Evolutionary conservation across 1,140 invertebrate genomes (phyloP).

Genomic region (Luehdorfia chinensis): DNA sequence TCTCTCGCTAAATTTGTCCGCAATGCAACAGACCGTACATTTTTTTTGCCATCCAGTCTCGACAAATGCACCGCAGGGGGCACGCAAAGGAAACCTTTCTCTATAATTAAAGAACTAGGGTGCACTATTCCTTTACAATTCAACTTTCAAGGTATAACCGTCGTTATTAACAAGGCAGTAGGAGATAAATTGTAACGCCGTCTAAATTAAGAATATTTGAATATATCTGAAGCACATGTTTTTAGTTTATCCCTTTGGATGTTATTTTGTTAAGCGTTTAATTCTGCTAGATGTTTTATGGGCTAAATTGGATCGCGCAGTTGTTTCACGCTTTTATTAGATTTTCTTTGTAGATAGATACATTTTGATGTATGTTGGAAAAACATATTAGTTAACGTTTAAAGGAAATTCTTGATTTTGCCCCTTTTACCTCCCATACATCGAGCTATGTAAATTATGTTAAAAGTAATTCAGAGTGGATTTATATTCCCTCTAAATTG

Average conservation of each 20-base stretch:
- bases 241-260: constrained; percentile 25
- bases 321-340: neutral
- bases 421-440: too few species aligned
- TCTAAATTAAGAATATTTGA: constrained; percentile 26
- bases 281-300: constrained; percentile 18
- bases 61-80: constrained; percentile 3
- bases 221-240: neutral
- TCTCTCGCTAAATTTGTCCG: constrained; percentile 54
- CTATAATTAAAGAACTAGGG: constrained; percentile 10
- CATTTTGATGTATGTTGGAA: too few species aligned
- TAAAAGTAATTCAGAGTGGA: neutral
- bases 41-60: neutral
- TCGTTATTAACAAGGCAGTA: constrained; percentile 13
- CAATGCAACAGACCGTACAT: constrained; percentile 26
- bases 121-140: constrained; percentile 5
- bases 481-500: too few species aligned
- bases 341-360: neutral
- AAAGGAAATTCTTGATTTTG: too few species aligned
- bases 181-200: constrained; percentile 20
- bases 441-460: too few species aligned
- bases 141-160: constrained; percentile 11
- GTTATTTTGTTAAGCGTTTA: constrained; percentile 36
- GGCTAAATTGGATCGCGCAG: neutral
- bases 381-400: too few species aligned
- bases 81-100: constrained; percentile 8